Evolutionary conservation across 2,797 vertebrate species (phyloP).

Genomic region (Tauraco hartlaubi): DNA sequence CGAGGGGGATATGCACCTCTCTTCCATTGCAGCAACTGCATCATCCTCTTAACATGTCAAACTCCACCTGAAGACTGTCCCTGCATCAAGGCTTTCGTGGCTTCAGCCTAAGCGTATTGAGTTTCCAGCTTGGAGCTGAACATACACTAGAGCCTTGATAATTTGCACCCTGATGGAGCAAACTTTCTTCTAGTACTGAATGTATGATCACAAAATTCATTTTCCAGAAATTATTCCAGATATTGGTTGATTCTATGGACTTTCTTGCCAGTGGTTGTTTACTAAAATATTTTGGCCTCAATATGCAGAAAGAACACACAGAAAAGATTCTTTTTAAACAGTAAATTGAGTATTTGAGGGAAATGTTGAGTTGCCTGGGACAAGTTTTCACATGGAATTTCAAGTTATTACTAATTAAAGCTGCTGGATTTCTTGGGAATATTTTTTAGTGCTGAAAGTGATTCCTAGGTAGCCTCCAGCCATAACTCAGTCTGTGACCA

Average conservation of each 20-base stretch:
- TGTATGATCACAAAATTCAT: background rate
- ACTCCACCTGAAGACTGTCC: background rate
- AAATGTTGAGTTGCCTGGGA: background rate
- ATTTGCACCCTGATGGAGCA: background rate
- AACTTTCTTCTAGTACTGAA: background rate
- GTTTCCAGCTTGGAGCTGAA: background rate
- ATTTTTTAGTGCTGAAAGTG: background rate
- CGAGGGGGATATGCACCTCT: rapidly evolving
- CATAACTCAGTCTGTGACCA: background rate
- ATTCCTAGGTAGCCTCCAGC: background rate
- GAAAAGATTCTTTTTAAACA: background rate
- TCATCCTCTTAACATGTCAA: background rate
- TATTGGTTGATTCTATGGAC: background rate
- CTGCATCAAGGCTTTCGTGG: background rate
- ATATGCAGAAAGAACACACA: background rate
- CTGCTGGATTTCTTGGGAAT: background rate
- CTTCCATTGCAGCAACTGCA: background rate
- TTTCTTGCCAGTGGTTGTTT: background rate
- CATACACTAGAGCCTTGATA: rapidly evolving
- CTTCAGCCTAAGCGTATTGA: background rate
- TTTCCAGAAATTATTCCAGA: background rate
- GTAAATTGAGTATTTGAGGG: background rate
- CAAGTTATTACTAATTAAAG: background rate
- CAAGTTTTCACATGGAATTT: background rate
- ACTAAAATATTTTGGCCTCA: background rate